Evolutionary conservation across 2,797 vertebrate genomes (phyloP).

Genomic region (Girardinus metallicus): DNA sequence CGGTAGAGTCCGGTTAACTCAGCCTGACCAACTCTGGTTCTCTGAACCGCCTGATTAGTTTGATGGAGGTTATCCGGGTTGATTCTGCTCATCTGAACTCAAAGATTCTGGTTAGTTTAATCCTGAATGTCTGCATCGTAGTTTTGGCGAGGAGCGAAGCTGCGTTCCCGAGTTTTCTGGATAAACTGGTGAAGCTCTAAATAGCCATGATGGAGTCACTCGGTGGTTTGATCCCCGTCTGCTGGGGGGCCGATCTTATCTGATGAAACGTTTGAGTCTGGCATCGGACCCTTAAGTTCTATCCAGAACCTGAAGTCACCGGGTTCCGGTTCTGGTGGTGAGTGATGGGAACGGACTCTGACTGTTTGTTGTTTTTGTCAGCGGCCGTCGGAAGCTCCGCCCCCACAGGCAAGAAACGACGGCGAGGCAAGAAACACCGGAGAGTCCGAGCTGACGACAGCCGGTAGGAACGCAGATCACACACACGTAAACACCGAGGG

Average conservation of each 20-base stretch:
- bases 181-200: neutral
- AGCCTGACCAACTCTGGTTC: neutral
- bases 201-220: neutral
- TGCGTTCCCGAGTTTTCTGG: neutral
- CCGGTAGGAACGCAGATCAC: conserved; percentile 56
- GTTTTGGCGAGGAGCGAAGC: neutral
- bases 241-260: neutral
- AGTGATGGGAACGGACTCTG: neutral
- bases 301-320: neutral
- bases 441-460: conserved; percentile 57
- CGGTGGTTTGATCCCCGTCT: neutral
- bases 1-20: no score
- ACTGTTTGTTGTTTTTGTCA: neutral
- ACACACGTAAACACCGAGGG: neutral
- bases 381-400: conserved; percentile 69
- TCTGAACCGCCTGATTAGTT: neutral
- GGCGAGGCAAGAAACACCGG: conserved; percentile 77
- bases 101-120: neutral
- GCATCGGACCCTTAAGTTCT: neutral
- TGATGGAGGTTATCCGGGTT: no score
- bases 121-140: neutral
- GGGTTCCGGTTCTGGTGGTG: neutral
- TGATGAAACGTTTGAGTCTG: neutral
- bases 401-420: conserved; percentile 69
- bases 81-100: neutral